These are phyloP conservation scores for Standfussiana lucernea DNA, from an alignment of 2,888 invertebrate species.

Conservation along the genomic window DNA sequence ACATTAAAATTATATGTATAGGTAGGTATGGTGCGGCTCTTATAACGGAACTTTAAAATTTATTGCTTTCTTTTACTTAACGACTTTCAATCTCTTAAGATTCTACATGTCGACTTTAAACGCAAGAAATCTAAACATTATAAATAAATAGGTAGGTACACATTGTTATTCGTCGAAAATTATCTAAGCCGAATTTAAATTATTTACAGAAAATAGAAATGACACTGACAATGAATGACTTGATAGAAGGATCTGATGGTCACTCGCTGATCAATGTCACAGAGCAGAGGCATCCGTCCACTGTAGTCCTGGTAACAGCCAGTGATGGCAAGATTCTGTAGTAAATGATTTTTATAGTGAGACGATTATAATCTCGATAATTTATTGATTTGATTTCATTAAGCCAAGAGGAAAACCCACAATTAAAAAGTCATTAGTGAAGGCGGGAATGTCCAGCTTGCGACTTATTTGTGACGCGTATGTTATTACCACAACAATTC, in stretches of 20 bases:
- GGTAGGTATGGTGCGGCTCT: constrained; percentile 72
- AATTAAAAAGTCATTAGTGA: constrained; percentile 21
- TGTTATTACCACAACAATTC: background rate
- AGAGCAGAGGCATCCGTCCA: background rate
- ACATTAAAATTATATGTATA: too few relatives aligned
- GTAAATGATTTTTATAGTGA: background rate
- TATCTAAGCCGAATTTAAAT: background rate
- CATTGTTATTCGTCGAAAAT: constrained; percentile 25
- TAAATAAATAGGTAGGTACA: constrained; percentile 30
- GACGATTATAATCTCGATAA: background rate
- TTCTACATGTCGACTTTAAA: constrained; percentile 75
- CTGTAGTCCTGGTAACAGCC: background rate
- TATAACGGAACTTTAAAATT: constrained; percentile 84
- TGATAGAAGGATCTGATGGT: background rate
- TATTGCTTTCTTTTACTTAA: constrained; percentile 85
- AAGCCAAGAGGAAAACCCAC: background rate
- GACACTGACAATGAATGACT: too few relatives aligned
- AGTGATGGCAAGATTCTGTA: background rate
- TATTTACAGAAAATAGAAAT: background rate
- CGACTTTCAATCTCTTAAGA: constrained; percentile 80
- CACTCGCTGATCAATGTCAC: background rate
- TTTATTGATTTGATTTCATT: background rate
- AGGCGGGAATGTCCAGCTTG: background rate
- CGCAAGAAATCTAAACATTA: constrained; percentile 32
- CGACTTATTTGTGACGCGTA: constrained; percentile 8